Percentiles rank a stretch among this genome's conserved stretches.
phyloP scores from a whole-genome alignment of 2,888 invertebrate species.

The Neoascia interrupta region DNA sequence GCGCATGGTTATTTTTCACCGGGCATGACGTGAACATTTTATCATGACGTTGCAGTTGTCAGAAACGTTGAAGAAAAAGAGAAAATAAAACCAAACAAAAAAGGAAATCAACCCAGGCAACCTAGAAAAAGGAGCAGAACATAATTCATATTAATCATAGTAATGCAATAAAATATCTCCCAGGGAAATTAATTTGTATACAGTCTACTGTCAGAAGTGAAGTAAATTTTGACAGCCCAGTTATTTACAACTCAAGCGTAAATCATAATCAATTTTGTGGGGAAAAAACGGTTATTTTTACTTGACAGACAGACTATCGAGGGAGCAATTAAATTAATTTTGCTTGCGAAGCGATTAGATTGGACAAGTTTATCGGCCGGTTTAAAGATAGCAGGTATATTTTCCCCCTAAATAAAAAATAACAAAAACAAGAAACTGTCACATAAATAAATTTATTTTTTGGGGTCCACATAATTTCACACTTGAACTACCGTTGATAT shows the following conservation, averaged over 20 bases:
- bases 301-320: too few species aligned
- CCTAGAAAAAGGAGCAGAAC: not conserved
- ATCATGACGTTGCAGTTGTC: conserved; percentile 43
- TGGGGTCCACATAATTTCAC: conserved; percentile 34
- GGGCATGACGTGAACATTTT: conserved; percentile 23
- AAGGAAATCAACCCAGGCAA: too few species aligned
- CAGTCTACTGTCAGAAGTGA: too few species aligned
- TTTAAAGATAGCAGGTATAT: not conserved
- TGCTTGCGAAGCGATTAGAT: conserved; percentile 15
- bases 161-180: conserved; percentile 30
- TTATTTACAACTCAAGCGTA: conserved; percentile 17
- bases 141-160: conserved; percentile 19
- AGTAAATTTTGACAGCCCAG: not conserved
- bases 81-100: not conserved
- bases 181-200: conserved; percentile 7
- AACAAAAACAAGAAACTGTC: not conserved
- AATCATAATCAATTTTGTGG: conserved; percentile 13
- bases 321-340: conserved; percentile 28
- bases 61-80: not conserved
- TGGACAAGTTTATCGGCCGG: conserved; percentile 6
- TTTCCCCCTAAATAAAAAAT: not conserved
- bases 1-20: conserved; percentile 37
- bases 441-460: conserved; percentile 2
- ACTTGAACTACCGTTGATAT: conserved; percentile 24
- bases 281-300: too few species aligned